Conservation (phyloP, 2,113 vertebrate genomes). For the Osmerus eperlanus region DNA sequence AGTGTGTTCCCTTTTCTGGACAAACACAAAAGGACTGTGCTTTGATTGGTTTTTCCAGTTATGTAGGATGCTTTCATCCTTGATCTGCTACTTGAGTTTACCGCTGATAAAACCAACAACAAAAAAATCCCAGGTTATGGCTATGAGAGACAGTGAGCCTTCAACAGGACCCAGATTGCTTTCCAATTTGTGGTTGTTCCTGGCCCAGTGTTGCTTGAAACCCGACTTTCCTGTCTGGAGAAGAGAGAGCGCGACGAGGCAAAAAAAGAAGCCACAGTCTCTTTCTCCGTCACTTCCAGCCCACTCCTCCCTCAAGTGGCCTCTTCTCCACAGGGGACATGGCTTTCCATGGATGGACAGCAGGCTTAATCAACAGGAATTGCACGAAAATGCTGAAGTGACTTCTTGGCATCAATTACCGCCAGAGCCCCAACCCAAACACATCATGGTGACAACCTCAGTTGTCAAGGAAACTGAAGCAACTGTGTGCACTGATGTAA, state of each 20-base stretch:
- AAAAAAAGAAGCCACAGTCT: slow-evolving; percentile 38
- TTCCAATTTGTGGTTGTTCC: slow-evolving; percentile 41
- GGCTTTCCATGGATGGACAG: slow-evolving; percentile 34
- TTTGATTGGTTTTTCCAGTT: slow-evolving; percentile 46
- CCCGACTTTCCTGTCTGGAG: slow-evolving; percentile 49
- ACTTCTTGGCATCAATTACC: slow-evolving; percentile 41
- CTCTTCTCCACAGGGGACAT: slow-evolving; percentile 16
- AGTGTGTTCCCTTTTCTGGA: slow-evolving; percentile 30
- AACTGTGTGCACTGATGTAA: slow-evolving; percentile 7
- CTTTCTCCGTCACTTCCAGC: slow-evolving; percentile 35
- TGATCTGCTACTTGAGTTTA: slow-evolving; percentile 49
- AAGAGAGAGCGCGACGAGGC: slow-evolving; percentile 49
- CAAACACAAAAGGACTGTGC: slow-evolving; percentile 35
- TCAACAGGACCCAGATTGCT: slow-evolving; percentile 57
- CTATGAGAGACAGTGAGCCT: slow-evolving; percentile 48
- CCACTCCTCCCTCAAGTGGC: slow-evolving; percentile 37
- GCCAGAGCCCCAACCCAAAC: slow-evolving; percentile 26
- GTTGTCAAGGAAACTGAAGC: slow-evolving; percentile 39
- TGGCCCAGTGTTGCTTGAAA: slow-evolving; percentile 39
- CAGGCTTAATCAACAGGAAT: slow-evolving; percentile 29
- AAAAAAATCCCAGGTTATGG: slow-evolving; percentile 48
- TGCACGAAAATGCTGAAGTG: slow-evolving; percentile 24
- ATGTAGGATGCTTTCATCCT: slow-evolving; percentile 48
- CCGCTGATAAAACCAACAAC: slow-evolving; percentile 36
- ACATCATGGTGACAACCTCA: slow-evolving; percentile 17